These are phyloP conservation scores for Poeciliopsis paucimaculata DNA, from an alignment of 2,797 vertebrate species.

Conservation along the genomic window DNA sequence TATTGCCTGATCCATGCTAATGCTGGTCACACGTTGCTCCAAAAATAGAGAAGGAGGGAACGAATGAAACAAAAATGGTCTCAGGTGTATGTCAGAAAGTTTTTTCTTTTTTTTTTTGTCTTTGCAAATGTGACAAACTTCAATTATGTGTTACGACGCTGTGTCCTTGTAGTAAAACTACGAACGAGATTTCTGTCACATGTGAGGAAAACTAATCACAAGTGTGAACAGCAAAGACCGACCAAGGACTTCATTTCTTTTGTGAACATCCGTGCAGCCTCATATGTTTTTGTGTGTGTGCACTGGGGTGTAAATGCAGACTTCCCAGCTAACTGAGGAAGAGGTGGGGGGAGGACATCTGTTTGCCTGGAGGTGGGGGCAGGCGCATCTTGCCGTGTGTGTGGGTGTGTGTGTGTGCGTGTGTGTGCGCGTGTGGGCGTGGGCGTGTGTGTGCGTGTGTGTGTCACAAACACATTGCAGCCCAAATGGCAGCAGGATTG, in stretches of 20 bases:
- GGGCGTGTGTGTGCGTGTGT: not conserved
- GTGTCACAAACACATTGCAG: slow-evolving; percentile 50
- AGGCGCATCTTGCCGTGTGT: slow-evolving; percentile 36
- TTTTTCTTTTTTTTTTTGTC: slow-evolving; percentile 1
- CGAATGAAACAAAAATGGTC: slow-evolving; percentile 1
- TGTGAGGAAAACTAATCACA: slow-evolving; percentile 14
- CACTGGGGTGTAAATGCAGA: slow-evolving; percentile 43
- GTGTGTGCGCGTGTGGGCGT: no score
- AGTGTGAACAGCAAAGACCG: slow-evolving; percentile 49
- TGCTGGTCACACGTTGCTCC: not conserved
- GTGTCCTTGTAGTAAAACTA: slow-evolving; percentile 6
- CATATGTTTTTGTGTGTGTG: slow-evolving; percentile 31
- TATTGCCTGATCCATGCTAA: slow-evolving; percentile 8
- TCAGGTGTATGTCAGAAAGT: slow-evolving; percentile 5
- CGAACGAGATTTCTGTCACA: slow-evolving; percentile 8
- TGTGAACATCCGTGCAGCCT: slow-evolving; percentile 38
- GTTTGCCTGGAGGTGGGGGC: slow-evolving; percentile 77
- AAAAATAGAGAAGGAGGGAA: slow-evolving; percentile 9
- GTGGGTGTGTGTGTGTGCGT: not conserved
- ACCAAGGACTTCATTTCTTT: slow-evolving; percentile 43
- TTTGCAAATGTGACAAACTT: slow-evolving; percentile 3
- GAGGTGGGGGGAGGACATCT: slow-evolving; percentile 75
- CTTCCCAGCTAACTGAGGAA: slow-evolving; percentile 55
- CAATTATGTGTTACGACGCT: slow-evolving; percentile 2
- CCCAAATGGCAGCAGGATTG: slow-evolving; percentile 61